These are phyloP conservation scores for Elanus axillaris DNA, from an alignment of 2,113 vertebrate genomes.

Conservation along the genomic window DNA sequence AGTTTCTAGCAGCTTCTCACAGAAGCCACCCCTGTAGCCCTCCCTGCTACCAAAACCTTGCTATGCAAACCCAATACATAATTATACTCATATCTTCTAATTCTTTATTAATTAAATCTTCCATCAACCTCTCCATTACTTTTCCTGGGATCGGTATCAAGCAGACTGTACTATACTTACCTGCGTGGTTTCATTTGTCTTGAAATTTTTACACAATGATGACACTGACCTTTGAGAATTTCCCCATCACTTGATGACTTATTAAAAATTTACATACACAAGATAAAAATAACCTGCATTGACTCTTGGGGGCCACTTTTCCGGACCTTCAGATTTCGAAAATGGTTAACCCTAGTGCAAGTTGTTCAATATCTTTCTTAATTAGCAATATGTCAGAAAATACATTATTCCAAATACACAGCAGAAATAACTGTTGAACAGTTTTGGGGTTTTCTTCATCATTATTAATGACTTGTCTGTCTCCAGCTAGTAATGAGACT, in stretches of 20 bases:
- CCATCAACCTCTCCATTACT: neutral
- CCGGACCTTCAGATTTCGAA: neutral
- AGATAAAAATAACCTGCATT: neutral
- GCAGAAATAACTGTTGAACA: neutral
- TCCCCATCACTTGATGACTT: neutral
- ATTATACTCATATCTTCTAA: neutral
- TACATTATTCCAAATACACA: neutral
- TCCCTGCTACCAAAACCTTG: neutral
- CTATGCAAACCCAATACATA: neutral
- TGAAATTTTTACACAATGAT: neutral
- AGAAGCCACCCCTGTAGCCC: neutral
- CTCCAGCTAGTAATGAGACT: neutral
- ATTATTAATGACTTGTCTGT: neutral
- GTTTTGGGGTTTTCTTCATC: neutral
- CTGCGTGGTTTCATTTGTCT: neutral
- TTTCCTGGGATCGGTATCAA: neutral
- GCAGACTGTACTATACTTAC: neutral
- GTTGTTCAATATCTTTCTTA: neutral
- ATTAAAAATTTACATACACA: neutral
- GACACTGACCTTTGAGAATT: neutral
- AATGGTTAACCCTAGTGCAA: neutral
- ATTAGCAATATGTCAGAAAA: neutral
- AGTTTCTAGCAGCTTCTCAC: neutral
- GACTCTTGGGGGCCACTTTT: neutral
- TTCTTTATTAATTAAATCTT: neutral